Evolutionary conservation across 2,888 invertebrate species (phyloP).

Genomic region (Megamerina dolium): DNA sequence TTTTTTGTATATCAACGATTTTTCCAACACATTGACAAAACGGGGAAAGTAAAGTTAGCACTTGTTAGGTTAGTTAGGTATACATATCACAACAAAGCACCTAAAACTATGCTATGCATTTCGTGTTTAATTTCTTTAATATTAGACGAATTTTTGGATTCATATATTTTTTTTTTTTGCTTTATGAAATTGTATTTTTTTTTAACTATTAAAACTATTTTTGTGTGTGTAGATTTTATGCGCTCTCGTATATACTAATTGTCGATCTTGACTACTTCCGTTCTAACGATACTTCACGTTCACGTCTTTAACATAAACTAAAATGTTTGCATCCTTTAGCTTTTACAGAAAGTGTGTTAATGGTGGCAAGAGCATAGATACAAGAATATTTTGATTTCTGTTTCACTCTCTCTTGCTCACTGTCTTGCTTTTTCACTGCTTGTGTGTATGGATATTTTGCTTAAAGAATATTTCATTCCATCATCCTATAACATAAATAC

Average conservation of each 20-base stretch:
- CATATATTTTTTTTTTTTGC: too few species aligned
- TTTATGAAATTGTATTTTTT: too few species aligned
- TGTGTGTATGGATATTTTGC: too few species aligned
- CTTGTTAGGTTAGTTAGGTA: constrained; percentile 4
- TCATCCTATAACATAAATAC: too few species aligned
- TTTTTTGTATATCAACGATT: too few species aligned
- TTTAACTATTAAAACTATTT: constrained; percentile 4
- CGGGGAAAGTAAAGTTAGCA: background rate
- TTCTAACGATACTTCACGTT: constrained; percentile 32
- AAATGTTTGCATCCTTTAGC: constrained; percentile 19
- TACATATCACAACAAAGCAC: background rate
- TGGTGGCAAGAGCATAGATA: constrained; percentile 14
- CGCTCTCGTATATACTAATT: background rate
- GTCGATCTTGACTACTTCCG: too few species aligned
- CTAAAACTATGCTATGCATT: background rate
- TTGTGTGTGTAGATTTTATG: constrained; percentile 1
- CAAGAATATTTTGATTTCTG: too few species aligned
- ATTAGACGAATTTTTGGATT: too few species aligned
- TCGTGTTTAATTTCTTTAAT: too few species aligned
- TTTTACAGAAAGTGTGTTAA: constrained; percentile 18
- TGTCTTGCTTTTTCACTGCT: too few species aligned
- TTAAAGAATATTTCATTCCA: too few species aligned
- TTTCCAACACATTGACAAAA: background rate
- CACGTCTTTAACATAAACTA: constrained; percentile 39
- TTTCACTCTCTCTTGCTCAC: too few species aligned